Evolutionary conservation across 2,113 vertebrate genomes (phyloP), one percentile per base, ranked within the genome.

Genomic region (Oncorhynchus masou): DNA sequence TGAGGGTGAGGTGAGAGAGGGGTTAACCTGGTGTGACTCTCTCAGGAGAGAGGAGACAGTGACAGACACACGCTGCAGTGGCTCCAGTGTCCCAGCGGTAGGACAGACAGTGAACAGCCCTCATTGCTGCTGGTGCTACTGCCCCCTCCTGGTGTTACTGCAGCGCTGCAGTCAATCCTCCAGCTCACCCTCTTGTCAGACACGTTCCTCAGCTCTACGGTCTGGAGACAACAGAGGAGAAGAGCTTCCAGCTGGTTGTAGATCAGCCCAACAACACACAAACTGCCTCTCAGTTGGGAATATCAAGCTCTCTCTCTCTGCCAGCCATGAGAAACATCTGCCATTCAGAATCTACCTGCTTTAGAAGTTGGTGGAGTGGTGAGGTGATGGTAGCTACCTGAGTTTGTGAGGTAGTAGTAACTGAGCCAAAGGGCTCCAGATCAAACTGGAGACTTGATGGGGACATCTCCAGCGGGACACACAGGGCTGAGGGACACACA

Each of bases 1-100:
- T 6, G 31, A 34, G 31, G 31, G 31, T 34, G 31, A 34, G 4
- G 31, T 31, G 48, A 12, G 12, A 20, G 57, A 60, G 57, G 57
- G 15, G 57, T 60, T n/a, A 13, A 60, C 57, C 57, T 93, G 87
- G 5, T 34, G 31, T 6, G 31, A 34, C 31, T 34, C 31, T 93
- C 87, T 93, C 24, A 60, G 94, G 89, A 45, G 75, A 90, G 85
- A 98, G 92, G 1, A 82, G 75, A 98, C 81, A 19, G 39, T 34
- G 78, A 96, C 49, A 45, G 8, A 82, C 77, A 77, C 74, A 16
- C 73, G 82, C 88, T 93, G 73, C 0, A 71, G 31, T 1, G 88
- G 87, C 62, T 1, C 0, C 82, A 98, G 81, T 67, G 25, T 13
- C 20, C 95, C 96, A 72, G 7, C 31, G 16, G 77, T 73, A 19